Percentiles rank a stretch among this genome's conserved stretches.
phyloP scores from a whole-genome alignment of 2,113 vertebrate species.

The Poeciliopsis retropinna region DNA sequence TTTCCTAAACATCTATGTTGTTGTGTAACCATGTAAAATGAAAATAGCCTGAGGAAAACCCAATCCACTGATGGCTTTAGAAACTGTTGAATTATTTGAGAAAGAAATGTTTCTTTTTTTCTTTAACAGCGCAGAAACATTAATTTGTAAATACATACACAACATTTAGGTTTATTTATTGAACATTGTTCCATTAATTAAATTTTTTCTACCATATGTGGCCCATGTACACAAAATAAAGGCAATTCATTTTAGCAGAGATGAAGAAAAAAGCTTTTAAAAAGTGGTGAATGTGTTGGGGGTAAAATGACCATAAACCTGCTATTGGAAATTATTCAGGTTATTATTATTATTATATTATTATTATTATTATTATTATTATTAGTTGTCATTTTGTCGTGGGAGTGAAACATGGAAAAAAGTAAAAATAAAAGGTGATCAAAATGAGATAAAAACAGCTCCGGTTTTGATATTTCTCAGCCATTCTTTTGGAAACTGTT shows the following conservation, averaged over 20 bases:
- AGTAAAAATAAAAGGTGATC: too few species aligned
- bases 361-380: too few species aligned
- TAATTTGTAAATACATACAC: not conserved
- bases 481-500: not conserved
- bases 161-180: not conserved
- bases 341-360: too few species aligned
- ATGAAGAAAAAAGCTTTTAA: not conserved
- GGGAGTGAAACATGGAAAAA: too few species aligned
- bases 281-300: rapidly evolving
- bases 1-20: not conserved
- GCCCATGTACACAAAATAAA: not conserved
- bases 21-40: not conserved
- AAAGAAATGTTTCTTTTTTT: too few species aligned
- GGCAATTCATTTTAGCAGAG: too few species aligned
- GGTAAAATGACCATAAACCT: too few species aligned
- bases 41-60: not conserved
- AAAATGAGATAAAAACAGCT: not conserved
- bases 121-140: not conserved
- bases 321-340: too few species aligned
- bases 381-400: too few species aligned
- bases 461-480: not conserved
- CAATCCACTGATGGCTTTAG: not conserved
- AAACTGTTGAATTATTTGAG: not conserved
- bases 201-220: not conserved
- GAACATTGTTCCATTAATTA: not conserved